Evolutionary conservation across 2,888 invertebrate genomes (phyloP), one percentile per base, ranked within the genome.

Genomic region (Quadriops clusia): DNA sequence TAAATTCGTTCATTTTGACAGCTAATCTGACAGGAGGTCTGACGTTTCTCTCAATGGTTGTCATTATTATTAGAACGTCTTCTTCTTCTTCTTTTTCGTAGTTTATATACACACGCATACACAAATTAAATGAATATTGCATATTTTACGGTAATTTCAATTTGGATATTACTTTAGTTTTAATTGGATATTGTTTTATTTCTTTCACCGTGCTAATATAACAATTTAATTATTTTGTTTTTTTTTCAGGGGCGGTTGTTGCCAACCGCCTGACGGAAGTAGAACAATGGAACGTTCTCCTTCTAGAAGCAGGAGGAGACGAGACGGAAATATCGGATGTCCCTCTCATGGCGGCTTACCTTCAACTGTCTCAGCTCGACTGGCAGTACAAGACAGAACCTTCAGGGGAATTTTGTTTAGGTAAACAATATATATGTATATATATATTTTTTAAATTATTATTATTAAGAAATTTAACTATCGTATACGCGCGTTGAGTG

Each of bases 331-430:
- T 89, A 48, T 85, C 86, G 0, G 89, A 90, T 50, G 86, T 89
- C 2, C 89, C 89, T 1, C 64, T 87, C 3, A 69, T 90, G 52
- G 89, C 90, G 1, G 87, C 82, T 0, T 90, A 86, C 50, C 62
- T 90, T 30, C 89, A 90, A 57, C 66, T 86, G 6, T 86, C 84
- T 38, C 77, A 84, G 52, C 64, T 90, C 29, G 91, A 91, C 56
- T 91, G 90, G 91, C 78, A 85, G 51, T 91, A 89, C 56, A 90
- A 90, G 60, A 86, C 86, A 2, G 90, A 91, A 53, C 87, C 90
- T 0, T 80, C 85, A 47, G 78, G 78, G 22, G 78, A 72, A 4
- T 72, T 77, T 9, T 89, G 89, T 54, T 65, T 87, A 51, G 87
- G 87, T 85, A 63, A 26, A 28, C 3, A 16, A 22, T 20, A 11